These are phyloP conservation scores for Geococcyx californianus DNA, from an alignment of 2,113 vertebrate species.

Conservation along the genomic window DNA sequence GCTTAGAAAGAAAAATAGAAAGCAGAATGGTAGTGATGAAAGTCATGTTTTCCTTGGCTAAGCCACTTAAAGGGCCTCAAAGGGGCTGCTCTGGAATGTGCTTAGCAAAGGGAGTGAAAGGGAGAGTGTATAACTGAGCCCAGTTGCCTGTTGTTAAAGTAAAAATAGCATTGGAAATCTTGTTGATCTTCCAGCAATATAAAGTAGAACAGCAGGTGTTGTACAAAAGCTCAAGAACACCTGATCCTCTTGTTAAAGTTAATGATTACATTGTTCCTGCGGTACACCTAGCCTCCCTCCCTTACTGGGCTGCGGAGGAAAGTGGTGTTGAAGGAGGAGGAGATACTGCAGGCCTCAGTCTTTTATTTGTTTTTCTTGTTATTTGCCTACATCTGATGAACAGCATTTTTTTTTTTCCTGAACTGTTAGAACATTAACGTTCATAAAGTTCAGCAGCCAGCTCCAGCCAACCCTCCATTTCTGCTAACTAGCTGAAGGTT, in stretches of 20 bases:
- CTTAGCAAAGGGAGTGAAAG: constrained; percentile 50
- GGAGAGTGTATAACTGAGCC: constrained; percentile 23
- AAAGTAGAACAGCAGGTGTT: constrained; percentile 56
- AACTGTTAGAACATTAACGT: background rate
- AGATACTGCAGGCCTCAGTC: background rate
- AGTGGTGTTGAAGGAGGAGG: constrained; percentile 7
- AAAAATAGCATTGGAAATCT: constrained; percentile 52
- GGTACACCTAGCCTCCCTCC: background rate
- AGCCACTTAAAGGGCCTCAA: constrained; percentile 45
- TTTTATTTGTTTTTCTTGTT: background rate
- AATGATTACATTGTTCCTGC: constrained; percentile 25
- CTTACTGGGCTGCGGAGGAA: background rate
- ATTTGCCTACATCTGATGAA: constrained; percentile 10
- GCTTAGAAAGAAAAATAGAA: constrained; percentile 61
- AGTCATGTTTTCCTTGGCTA: constrained; percentile 63
- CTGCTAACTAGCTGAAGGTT: background rate
- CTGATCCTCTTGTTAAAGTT: constrained; percentile 29
- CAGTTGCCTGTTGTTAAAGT: constrained; percentile 19
- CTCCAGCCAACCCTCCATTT: background rate
- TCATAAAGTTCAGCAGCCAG: constrained; percentile 2
- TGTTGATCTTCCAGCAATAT: constrained; percentile 31
- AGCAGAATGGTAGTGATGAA: constrained; percentile 43
- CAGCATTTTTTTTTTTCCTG: constrained; percentile 29
- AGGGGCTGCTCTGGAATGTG: constrained; percentile 66
- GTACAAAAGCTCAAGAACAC: constrained; percentile 43